Base-by-base conservation (phyloP, 2,888 invertebrate genomes). In the Philereme vetulata region DNA sequence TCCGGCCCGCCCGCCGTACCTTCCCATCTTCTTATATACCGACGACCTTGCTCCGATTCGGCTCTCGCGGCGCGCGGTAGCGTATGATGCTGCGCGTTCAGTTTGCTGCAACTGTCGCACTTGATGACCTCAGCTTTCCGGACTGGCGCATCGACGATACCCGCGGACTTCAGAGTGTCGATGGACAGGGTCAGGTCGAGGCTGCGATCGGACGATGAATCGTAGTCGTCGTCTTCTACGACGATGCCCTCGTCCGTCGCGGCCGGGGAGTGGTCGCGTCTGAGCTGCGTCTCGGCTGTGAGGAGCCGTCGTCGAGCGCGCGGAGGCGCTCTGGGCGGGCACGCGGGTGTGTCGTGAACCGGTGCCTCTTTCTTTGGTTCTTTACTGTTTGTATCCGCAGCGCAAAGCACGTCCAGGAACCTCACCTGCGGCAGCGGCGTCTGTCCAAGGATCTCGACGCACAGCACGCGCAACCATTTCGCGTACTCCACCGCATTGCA, bases 391-490 rank as follows among this genome's bases (percentile, higher is more conserved):
- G 90, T 88, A 49, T 94, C 93, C 54, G 94, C 93, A 51, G 95
- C 93, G 65, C 94, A 93, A 58, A 95, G 79, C 67, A 96, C 95
- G 80, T 95, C 95, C 75, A 96, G 84, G 79, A 95, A 95, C 77
- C 95, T 94, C 60, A 96, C 93, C 66, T 95, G 94, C 51, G 95
- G 95, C 66, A 96, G 85, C 21, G 96, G 96, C 36, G 96, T 96
- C 81, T 96, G 96, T 3, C 95, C 93, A 68, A 96, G 94, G 66
- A 96, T 93, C 81, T 96, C 95, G 66, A 95, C 94, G 54, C 95
- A 96, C 64, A 96, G 93, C 56, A 95, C 94, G 75, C 95, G 94
- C 75, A 95, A 95, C 96, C 96, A 96, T 60, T 94, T 93, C 84
- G 95, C 94, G 84, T 95, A 96, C 73, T 94, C 93, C 72, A 93